Conservation (phyloP, 2,797 vertebrate genomes). For the Eleutherodactylus coqui region DNA sequence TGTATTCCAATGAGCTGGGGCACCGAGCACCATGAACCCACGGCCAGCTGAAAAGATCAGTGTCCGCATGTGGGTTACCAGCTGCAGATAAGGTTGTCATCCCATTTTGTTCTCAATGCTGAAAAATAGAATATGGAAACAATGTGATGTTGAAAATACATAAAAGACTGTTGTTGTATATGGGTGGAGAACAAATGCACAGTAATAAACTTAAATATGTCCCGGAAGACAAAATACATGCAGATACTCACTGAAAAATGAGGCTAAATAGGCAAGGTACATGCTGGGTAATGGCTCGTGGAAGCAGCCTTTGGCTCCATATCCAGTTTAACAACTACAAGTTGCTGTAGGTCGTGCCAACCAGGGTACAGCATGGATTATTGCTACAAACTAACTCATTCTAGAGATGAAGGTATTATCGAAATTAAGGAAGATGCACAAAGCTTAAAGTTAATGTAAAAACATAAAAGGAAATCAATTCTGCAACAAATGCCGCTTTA, state of each 20-base stretch:
- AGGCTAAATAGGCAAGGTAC: not conserved
- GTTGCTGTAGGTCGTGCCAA: not conserved
- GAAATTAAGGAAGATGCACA: not conserved
- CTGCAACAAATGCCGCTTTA: not conserved
- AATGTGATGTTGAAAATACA: conserved; percentile 17
- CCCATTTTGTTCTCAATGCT: not conserved
- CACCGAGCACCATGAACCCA: conserved; percentile 28
- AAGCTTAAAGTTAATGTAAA: not conserved
- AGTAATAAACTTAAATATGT: not conserved
- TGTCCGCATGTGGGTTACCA: conserved; percentile 51
- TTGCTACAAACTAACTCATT: no score
- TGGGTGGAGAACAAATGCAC: conserved; percentile 9
- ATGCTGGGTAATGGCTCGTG: conserved; percentile 14
- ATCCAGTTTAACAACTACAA: not conserved
- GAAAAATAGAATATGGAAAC: conserved; percentile 26
- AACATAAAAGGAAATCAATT: not conserved
- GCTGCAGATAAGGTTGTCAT: conserved; percentile 49
- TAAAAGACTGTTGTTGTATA: not conserved
- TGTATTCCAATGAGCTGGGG: conserved; percentile 53
- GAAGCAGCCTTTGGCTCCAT: not conserved
- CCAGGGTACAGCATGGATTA: not conserved
- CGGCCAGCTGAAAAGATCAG: conserved; percentile 45
- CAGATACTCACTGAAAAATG: not conserved
- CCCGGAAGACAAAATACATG: not conserved
- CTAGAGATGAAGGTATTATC: not conserved